A percentile compares a stretch with the other conserved stretches of the same genome.
phyloP scores from a whole-genome alignment of 1,140 invertebrate genomes.

The Cheumatopsyche charites region DNA sequence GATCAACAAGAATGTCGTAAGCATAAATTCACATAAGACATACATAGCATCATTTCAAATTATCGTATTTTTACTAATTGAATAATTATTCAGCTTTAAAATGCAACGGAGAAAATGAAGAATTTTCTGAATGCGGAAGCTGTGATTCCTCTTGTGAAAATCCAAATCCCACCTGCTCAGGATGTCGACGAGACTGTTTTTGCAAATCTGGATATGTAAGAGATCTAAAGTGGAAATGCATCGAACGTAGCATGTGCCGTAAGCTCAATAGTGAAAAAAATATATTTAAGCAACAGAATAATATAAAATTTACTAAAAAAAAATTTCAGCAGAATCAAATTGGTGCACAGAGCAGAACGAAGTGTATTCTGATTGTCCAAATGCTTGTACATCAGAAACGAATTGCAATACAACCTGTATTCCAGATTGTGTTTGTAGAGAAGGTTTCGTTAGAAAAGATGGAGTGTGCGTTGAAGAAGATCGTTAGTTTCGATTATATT shows the following conservation, averaged over 20 bases:
- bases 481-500: too few relatives aligned
- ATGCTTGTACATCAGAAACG: neutral
- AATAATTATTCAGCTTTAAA: neutral
- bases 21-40: too few relatives aligned
- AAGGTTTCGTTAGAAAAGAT: neutral
- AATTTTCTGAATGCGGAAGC: neutral
- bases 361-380: too few relatives aligned
- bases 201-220: constrained; percentile 34
- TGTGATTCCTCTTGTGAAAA: constrained; percentile 17
- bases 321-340: too few relatives aligned
- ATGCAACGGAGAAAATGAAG: neutral
- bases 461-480: neutral
- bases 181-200: constrained; percentile 27
- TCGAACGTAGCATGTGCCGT: constrained; percentile 1
- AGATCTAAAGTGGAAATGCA: neutral
- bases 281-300: too few relatives aligned
- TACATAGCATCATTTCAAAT: too few relatives aligned
- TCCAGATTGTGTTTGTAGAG: neutral
- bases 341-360: too few relatives aligned
- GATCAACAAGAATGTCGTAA: neutral
- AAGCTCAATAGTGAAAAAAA: too few relatives aligned
- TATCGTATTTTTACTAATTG: too few relatives aligned
- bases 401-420: neutral
- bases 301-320: too few relatives aligned
- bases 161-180: neutral